Evolutionary conservation across 2,797 vertebrate genomes (phyloP), one percentile per base, ranked within the genome.

Genomic region (Tarsius wallacei): DNA sequence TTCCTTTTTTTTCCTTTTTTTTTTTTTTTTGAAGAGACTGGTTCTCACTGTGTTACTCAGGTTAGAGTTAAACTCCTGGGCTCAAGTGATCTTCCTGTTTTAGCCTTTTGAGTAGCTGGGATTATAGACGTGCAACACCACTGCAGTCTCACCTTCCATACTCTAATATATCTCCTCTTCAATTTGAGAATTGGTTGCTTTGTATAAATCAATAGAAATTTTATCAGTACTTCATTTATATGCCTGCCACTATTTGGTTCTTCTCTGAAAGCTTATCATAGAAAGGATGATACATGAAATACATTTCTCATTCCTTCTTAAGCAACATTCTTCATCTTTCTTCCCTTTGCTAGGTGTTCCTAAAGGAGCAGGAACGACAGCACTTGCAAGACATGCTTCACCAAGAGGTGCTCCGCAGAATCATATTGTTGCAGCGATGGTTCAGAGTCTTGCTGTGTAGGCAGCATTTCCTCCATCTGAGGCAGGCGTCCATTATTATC

Each of bases 361-460:
- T 99, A 96, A 99, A 99, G 96, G 99, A 99, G 93, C 99, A 98
- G 13, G 99, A 99, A 87, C 99, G 99, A 21, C 99, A 99, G 98
- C 98, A 98, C 59, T 98, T 99, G 55, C 99, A 99, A 98, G 99
- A 99, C 74, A 92, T 99, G 77, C 99, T 99, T 93, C 99, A 99
- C 95, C 98, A 98, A 84, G 99, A 99, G 95, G 99, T 99, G 57
- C 98, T 99, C 94, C 98, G 98, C 93, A 99, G 99, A 64, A 99
- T 99, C 77, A 98, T 99, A 8, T 96, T 99, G 59, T 98, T 99
- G 97, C 99, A 99, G 98, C 98, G 97, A 53, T 99, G 99, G 90
- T 99, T 99, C 98, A 99, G 99, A 98, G 99, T 99, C 17, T 95
- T 98, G 87, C 99, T 99, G 91, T 99, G 99, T 97, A 99, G 99